A percentile compares a stretch with the other conserved stretches of the same genome.
phyloP scores from a whole-genome alignment of 2,113 vertebrate genomes.

The Meles meles region DNA sequence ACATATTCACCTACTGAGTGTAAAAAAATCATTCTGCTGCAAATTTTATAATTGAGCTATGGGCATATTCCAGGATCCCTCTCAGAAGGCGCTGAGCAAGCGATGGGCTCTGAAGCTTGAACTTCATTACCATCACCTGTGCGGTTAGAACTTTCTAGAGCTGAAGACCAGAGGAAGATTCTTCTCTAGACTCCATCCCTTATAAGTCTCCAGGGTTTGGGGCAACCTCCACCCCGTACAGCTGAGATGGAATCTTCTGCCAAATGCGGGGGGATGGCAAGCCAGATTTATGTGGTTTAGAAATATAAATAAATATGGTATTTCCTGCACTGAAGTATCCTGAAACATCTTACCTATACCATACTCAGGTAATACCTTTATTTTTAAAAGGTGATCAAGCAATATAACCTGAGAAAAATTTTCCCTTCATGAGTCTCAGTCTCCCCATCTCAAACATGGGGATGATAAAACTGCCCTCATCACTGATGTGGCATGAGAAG shows the following conservation, averaged over 20 bases:
- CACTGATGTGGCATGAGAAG: not conserved
- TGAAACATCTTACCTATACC: not conserved
- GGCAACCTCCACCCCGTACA: not conserved
- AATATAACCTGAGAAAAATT: not conserved
- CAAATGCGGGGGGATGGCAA: not conserved
- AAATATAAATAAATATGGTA: not conserved
- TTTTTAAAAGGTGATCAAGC: not conserved
- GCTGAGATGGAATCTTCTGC: not conserved
- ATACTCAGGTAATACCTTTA: not conserved
- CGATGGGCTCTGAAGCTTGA: not conserved
- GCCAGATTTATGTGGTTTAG: not conserved
- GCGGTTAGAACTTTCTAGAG: not conserved
- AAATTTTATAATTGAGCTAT: not conserved
- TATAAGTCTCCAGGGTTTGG: not conserved
- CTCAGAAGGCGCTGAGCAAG: not conserved
- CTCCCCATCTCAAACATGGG: not conserved
- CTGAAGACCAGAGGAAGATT: not conserved
- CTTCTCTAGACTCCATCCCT: not conserved
- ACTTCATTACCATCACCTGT: not conserved
- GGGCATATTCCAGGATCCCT: not conserved
- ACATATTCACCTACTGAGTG: not conserved
- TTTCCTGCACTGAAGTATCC: not conserved
- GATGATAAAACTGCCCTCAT: not conserved
- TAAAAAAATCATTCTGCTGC: not conserved
- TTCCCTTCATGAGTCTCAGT: not conserved